These are phyloP conservation scores for Ceratosolen fusciceps DNA, from an alignment of 1,140 invertebrate genomes.

Conservation along the genomic window DNA sequence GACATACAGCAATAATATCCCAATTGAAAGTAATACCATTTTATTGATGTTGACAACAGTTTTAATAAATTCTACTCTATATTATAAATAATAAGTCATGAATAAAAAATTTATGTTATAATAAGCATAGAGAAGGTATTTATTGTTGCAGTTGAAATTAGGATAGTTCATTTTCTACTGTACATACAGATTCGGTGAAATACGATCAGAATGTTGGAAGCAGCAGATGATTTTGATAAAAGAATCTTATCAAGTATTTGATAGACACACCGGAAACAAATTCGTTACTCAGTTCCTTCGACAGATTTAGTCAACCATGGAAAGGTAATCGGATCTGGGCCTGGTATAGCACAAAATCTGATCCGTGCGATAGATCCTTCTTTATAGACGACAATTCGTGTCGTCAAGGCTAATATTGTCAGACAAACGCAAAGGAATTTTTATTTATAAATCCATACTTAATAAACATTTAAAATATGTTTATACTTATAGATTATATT, in stretches of 20 bases:
- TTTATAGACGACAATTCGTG: conserved; percentile 25
- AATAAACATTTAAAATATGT: too few species aligned
- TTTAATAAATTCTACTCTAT: too few species aligned
- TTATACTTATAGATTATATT: too few species aligned
- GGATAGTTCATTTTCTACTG: not conserved
- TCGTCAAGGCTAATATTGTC: not conserved
- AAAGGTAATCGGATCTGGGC: conserved; percentile 39
- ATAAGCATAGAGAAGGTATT: too few species aligned
- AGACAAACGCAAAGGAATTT: conserved; percentile 26
- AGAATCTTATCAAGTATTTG: conserved; percentile 42
- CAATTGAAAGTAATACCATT: too few species aligned
- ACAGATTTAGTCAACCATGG: conserved; percentile 35
- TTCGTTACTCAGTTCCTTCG: conserved; percentile 35
- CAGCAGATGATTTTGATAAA: conserved; percentile 22
- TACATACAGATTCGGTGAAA: not conserved
- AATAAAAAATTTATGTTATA: too few species aligned
- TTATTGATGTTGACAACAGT: too few species aligned
- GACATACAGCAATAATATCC: too few species aligned
- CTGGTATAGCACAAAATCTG: conserved; percentile 42
- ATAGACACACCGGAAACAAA: conserved; percentile 35
- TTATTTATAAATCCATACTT: not conserved
- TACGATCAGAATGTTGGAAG: not conserved
- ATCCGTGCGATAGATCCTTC: conserved; percentile 31
- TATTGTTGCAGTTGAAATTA: too few species aligned
- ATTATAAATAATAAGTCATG: too few species aligned